These are phyloP conservation scores for Elysia crispata DNA, from an alignment of 2,888 invertebrate genomes.

Conservation along the genomic window DNA sequence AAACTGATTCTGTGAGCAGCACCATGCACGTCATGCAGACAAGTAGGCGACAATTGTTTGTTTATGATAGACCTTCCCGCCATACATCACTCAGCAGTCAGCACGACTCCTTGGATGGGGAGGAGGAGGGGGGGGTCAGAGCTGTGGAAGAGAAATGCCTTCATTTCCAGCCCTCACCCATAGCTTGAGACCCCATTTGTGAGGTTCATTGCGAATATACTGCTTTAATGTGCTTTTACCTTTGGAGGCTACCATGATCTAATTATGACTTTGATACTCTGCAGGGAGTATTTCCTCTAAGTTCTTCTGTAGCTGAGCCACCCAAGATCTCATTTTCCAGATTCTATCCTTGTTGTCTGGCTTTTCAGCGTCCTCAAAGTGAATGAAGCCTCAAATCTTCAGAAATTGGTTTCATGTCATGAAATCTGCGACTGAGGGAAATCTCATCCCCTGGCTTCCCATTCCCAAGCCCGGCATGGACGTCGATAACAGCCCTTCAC, in stretches of 20 bases:
- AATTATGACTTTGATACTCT: slow-evolving; percentile 63
- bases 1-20: too few species aligned
- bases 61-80: too few species aligned
- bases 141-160: too few species aligned
- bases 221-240: slow-evolving; percentile 54
- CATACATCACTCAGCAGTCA: too few species aligned
- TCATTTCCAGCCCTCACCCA: slow-evolving; percentile 54
- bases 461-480: slow-evolving; percentile 45
- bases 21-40: too few species aligned
- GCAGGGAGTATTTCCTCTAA: slow-evolving; percentile 57
- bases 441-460: too few species aligned
- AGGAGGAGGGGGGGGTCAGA: too few species aligned
- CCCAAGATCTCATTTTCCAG: slow-evolving; percentile 52
- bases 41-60: too few species aligned
- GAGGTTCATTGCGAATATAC: slow-evolving; percentile 51
- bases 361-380: slow-evolving; percentile 43
- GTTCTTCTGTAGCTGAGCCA: slow-evolving; percentile 42
- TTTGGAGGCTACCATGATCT: slow-evolving; percentile 68
- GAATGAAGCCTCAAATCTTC: slow-evolving; percentile 28
- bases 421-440: slow-evolving; percentile 39
- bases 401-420: slow-evolving; percentile 49
- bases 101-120: too few species aligned
- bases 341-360: slow-evolving; percentile 41
- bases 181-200: slow-evolving; percentile 54
- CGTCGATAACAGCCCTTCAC: slow-evolving; percentile 39